Base-by-base conservation (phyloP, 2,888 invertebrate species). In the Rhorus exstirpatorius region DNA sequence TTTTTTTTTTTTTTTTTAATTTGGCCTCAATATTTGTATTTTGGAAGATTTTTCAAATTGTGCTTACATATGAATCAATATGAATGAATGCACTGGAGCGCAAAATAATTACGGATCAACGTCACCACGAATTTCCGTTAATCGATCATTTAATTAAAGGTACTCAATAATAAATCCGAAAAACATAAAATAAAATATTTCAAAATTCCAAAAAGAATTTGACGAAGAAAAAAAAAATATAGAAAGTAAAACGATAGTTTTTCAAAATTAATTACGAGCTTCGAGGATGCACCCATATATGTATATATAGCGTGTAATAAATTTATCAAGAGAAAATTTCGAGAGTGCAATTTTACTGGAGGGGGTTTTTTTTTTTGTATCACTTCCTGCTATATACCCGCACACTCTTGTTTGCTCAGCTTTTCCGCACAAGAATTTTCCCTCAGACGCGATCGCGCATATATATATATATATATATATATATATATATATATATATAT, bases 291-390 rank as follows among this genome's bases (percentile, higher is more conserved):
- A 1, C n/a, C n/a, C n/a, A n/a, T n/a, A n/a, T n/a, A n/a, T n/a
- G n/a, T n/a, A n/a, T n/a, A n/a, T 38, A 38, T 38, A 41, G 46
- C 46, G 58, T 24, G 72, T 63, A n/a, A 53, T 74, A 74, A 74
- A 74, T 74, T 63, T 38, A 74, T 74, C 49, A 51, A 38, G 51
- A 17, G 74, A 63, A 49, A 46, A 74, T 74, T 74, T 63, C 26
- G 63, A 63, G 51, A 61, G 74, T 19, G 74, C 74, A 74, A 74
- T 74, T 74, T 63, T 21, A 60, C 55, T 38, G 14, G 26, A 21
- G n/a, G n/a, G n/a, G 6, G 31, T 24, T 74, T 51, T 61, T 74
- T 51, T 31, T 58, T 60, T 44, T 49, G 17, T 49, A 55, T 46
- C 58, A 38, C 44, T 31, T 61, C 35, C 26, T 12, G n/a, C 51